These are phyloP conservation scores for Brachionus angularis DNA, from an alignment of 1,140 invertebrate species.

Conservation along the genomic window DNA sequence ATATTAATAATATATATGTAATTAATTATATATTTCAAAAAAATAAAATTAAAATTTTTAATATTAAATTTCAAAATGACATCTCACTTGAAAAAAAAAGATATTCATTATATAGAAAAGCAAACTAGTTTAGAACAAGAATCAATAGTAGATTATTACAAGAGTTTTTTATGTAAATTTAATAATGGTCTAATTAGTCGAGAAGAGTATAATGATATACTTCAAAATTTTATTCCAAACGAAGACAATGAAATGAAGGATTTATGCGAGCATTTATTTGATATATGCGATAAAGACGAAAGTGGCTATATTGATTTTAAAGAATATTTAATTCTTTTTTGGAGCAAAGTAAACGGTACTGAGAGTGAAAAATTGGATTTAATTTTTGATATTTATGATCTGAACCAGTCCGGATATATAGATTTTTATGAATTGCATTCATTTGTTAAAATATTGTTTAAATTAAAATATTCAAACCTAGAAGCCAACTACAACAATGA, in stretches of 20 bases:
- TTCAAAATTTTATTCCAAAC: not conserved
- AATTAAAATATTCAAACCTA: slow-evolving; percentile 26
- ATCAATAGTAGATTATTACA: slow-evolving; percentile 29
- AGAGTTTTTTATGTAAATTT: slow-evolving; percentile 3
- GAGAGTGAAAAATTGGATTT: not conserved
- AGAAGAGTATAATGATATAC: not conserved
- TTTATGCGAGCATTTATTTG: slow-evolving; percentile 7
- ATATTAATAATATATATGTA: too few relatives aligned
- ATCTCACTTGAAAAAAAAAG: too few relatives aligned
- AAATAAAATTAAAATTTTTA: too few relatives aligned
- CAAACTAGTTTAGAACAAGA: too few relatives aligned
- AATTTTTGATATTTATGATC: slow-evolving; percentile 22
- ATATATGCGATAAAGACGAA: slow-evolving; percentile 33
- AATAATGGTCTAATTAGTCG: slow-evolving; percentile 15
- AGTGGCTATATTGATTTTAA: slow-evolving; percentile 35
- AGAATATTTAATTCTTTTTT: slow-evolving; percentile 38
- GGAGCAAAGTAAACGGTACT: not conserved
- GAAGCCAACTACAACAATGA: not conserved
- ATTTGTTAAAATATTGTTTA: slow-evolving; percentile 34
- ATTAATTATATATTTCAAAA: too few relatives aligned
- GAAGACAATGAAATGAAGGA: not conserved
- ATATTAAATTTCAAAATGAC: too few relatives aligned
- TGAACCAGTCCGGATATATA: slow-evolving; percentile 28
- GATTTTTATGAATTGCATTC: slow-evolving; percentile 40
- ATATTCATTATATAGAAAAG: too few relatives aligned